Conservation (phyloP, 2,113 vertebrate species). For the Corynorhinus townsendii region DNA sequence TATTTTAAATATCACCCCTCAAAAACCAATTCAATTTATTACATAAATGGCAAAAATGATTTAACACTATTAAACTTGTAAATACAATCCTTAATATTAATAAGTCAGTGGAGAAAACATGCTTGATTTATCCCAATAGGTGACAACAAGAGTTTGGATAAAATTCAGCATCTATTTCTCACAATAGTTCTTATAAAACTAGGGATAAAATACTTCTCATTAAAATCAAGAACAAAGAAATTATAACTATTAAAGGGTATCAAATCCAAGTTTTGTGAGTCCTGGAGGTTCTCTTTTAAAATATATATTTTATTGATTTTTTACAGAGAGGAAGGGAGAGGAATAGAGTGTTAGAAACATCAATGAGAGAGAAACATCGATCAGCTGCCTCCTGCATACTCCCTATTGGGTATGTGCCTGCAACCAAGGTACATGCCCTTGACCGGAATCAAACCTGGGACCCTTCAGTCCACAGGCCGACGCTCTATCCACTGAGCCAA, state of each 20-base stretch:
- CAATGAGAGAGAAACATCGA: no score
- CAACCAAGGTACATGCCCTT: no score
- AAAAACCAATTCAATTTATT: background rate
- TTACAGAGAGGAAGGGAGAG: no score
- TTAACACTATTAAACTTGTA: slow-evolving; percentile 7
- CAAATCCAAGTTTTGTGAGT: background rate
- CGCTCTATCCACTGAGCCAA: no score
- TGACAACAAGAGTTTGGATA: background rate
- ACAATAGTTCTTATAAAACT: background rate
- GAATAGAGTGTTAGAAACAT: no score
- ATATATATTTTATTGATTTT: no score
- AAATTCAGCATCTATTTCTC: slow-evolving; percentile 24
- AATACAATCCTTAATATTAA: background rate
- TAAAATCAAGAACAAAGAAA: slow-evolving; percentile 24
- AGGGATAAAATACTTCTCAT: background rate
- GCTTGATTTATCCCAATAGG: background rate
- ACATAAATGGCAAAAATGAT: background rate
- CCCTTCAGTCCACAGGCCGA: no score
- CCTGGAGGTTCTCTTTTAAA: background rate
- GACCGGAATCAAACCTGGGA: no score
- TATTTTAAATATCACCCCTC: background rate
- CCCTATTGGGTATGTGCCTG: no score
- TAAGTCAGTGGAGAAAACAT: background rate
- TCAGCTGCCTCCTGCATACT: no score
- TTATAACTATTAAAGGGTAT: background rate